Evolutionary conservation across 2,113 vertebrate species (phyloP).

Genomic region (Arenaria interpres): DNA sequence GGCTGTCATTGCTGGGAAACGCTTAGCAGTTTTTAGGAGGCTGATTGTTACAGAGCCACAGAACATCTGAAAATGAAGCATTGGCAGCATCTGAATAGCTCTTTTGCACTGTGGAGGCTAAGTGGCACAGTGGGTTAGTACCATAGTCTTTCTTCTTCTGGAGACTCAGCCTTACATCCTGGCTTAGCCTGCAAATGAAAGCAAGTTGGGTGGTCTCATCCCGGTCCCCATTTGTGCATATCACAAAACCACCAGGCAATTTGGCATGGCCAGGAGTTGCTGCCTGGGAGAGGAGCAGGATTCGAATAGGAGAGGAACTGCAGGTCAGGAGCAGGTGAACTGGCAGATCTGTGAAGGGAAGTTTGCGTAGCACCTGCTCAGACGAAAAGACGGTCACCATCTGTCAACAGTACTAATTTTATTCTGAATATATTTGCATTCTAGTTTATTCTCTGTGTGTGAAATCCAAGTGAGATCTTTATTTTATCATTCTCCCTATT

Average conservation of each 20-base stretch:
- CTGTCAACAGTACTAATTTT: not conserved
- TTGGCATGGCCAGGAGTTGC: not conserved
- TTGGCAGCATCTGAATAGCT: not conserved
- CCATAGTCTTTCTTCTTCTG: slow-evolving; percentile 18
- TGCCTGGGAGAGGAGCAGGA: not conserved
- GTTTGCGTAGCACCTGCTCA: not conserved
- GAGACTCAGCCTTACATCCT: slow-evolving; percentile 9
- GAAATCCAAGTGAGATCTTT: not conserved
- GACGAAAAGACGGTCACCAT: not conserved
- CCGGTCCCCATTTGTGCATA: slow-evolving; percentile 15
- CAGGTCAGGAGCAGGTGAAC: no score
- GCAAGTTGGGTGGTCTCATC: slow-evolving; percentile 70
- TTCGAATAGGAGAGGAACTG: no score
- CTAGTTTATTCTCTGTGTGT: not conserved
- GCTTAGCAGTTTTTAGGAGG: not conserved
- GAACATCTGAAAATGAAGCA: not conserved
- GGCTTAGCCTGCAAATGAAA: slow-evolving; percentile 12
- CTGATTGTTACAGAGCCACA: slow-evolving; percentile 20
- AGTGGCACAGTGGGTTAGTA: slow-evolving; percentile 36
- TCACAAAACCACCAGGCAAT: slow-evolving; percentile 48
- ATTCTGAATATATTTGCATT: not conserved
- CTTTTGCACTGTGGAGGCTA: slow-evolving; percentile 8
- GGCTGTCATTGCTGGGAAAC: not conserved
- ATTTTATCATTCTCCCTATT: not conserved
- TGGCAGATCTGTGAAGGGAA: no score